Evolutionary conservation across 1,140 invertebrate species (phyloP), one percentile per base, ranked within the genome.

Genomic region (Ctenoplectra terminalis): DNA sequence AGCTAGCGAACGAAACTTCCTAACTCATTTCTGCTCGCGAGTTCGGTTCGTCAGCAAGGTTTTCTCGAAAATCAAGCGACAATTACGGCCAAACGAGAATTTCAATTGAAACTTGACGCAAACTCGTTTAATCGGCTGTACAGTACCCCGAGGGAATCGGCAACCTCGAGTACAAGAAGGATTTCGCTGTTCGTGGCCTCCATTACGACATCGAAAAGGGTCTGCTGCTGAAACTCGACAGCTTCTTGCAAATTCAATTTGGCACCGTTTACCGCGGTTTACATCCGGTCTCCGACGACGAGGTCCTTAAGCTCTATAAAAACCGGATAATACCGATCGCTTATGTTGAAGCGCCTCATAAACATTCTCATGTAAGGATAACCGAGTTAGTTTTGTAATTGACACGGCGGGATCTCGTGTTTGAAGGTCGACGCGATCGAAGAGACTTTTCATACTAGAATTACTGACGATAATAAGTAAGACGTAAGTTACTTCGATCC

Each of bases 191-290:
- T 8, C 95, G 98, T 75, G 98, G 99, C 73, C 95, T 99, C 11
- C 98, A 99, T 94, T 99, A 98, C 95, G 99, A 99, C 93, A 98
- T 99, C 90, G 97, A 98, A 92, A 98, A 99, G 93, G 98, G 98
- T 46, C 93, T 99, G n/a, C 94, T 99, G 23, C 94, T 99, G 85
- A 99, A 99, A 94, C 95, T 99, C 86, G 98, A 99, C 94, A 98
- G 98, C 26, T 99, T 99, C 93, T 95, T 99, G 84, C 98, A 99
- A 95, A 98, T 99, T 87, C 98, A 99, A 93, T 95, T 98, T 90
- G 98, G 98, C 52, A 97, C 98, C 48, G 98, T 99, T n/a, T 99
- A 98, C 92, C 95, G 97, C 88, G 97, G 99, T 9, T 92, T 98
- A 23, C 96, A 96, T 82, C 96, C 96, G 20, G 95, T 99, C 0